Evolutionary conservation across 2,888 invertebrate species (phyloP).

Genomic region (Drosophila rellima): DNA sequence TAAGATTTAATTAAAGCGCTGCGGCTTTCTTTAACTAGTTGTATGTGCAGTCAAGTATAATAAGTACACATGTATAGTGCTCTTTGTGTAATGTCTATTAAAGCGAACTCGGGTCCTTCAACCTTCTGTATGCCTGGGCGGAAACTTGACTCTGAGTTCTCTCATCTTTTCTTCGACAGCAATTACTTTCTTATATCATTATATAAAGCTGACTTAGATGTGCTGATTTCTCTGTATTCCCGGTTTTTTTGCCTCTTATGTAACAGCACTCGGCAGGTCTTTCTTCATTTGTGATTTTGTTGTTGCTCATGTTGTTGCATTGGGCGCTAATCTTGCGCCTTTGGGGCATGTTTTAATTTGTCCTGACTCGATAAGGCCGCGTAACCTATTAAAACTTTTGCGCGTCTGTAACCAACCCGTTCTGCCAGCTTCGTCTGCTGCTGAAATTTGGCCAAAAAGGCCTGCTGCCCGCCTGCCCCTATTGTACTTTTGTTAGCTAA

Average conservation of each 20-base stretch:
- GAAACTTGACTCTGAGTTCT: neutral
- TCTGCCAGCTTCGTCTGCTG: constrained; percentile 9
- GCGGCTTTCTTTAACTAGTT: constrained; percentile 5
- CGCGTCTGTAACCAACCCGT: constrained; percentile 35
- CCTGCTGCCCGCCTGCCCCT: constrained; percentile 9
- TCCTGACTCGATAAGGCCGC: constrained; percentile 65
- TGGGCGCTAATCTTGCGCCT: constrained; percentile 53
- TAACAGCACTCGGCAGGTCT: constrained; percentile 31
- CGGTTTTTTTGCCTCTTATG: neutral
- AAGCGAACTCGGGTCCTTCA: neutral
- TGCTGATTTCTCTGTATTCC: too few relatives aligned
- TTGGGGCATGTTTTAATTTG: constrained; percentile 65
- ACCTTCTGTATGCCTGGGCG: neutral
- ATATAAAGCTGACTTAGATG: too few relatives aligned
- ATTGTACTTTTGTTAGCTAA: constrained; percentile 31
- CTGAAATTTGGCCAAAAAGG: neutral
- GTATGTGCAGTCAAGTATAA: constrained; percentile 4
- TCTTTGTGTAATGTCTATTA: neutral
- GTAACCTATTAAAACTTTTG: constrained; percentile 75
- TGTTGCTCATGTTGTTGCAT: constrained; percentile 11
- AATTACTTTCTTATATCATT: constrained; percentile 3
- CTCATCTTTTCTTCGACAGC: neutral
- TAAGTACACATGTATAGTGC: neutral
- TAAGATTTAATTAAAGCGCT: neutral
- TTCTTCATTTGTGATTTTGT: constrained; percentile 30